phyloP scores from a whole-genome alignment of 2,113 vertebrate genomes.

The Coptodon bakossiorum region DNA sequence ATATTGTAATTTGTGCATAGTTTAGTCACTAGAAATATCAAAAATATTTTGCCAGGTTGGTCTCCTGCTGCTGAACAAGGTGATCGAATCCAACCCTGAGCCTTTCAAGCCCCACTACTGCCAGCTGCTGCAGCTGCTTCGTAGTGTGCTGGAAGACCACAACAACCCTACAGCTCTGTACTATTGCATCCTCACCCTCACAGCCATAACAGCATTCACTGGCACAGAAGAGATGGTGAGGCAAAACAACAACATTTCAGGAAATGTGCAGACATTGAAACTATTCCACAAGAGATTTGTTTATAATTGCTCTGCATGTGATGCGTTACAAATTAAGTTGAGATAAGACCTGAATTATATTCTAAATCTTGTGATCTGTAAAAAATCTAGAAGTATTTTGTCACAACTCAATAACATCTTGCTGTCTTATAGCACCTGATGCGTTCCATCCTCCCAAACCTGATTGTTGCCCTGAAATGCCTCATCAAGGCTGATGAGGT shows the following conservation, averaged over 20 bases:
- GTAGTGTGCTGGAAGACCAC: conserved; percentile 70
- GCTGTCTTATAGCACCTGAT: conserved; percentile 70
- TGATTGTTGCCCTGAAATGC: conserved; percentile 72
- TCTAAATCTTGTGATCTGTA: background rate
- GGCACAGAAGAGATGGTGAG: conserved; percentile 79
- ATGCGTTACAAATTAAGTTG: background rate
- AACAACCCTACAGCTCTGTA: conserved; percentile 73
- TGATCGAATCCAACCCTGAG: conserved; percentile 77
- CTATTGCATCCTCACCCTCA: conserved; percentile 79
- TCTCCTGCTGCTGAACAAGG: conserved; percentile 79
- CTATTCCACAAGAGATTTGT: background rate
- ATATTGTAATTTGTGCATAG: background rate
- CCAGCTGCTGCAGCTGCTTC: conserved; percentile 78
- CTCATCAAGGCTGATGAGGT: conserved; percentile 82
- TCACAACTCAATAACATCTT: background rate
- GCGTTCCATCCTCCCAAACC: conserved; percentile 73
- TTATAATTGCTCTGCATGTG: background rate
- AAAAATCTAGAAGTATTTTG: background rate
- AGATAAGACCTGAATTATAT: background rate
- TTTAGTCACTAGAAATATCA: background rate
- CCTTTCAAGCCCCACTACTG: conserved; percentile 74
- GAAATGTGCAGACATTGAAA: background rate
- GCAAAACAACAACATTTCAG: background rate
- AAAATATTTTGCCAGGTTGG: conserved; percentile 67
- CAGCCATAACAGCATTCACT: conserved; percentile 65